Percentiles rank a stretch among this genome's conserved stretches.
phyloP scores from a whole-genome alignment of 1,140 invertebrate species.

The Cydia amplana region DNA sequence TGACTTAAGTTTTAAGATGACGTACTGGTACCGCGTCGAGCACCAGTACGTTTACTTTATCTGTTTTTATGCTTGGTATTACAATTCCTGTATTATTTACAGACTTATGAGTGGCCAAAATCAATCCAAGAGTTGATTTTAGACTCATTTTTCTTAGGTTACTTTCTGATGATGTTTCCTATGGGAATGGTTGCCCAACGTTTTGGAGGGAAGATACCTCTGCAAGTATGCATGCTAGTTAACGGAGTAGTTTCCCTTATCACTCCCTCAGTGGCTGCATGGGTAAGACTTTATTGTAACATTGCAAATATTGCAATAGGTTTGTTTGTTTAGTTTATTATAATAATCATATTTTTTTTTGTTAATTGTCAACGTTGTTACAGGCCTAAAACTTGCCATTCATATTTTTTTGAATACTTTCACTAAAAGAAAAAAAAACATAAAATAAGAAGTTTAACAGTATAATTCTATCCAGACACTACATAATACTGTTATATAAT shows the following conservation, averaged over 20 bases:
- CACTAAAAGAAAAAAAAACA: no score
- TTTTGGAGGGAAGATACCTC: slow-evolving; percentile 17
- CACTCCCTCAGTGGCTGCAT: neutral
- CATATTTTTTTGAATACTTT: no score
- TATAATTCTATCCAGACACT: no score
- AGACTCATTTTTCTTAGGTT: slow-evolving; percentile 7
- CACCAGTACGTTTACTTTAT: no score
- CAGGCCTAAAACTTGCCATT: no score
- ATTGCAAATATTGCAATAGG: neutral
- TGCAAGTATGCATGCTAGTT: slow-evolving; percentile 5
- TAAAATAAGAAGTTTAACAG: no score
- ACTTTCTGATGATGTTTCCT: slow-evolving; percentile 13
- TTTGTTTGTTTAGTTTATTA: no score
- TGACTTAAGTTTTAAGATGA: no score
- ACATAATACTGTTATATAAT: no score
- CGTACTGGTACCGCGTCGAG: no score
- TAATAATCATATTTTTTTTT: no score
- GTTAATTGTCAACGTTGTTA: no score
- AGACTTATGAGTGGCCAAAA: slow-evolving; percentile 19
- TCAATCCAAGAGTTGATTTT: slow-evolving; percentile 18
- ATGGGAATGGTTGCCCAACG: slow-evolving; percentile 1
- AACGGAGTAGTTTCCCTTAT: neutral
- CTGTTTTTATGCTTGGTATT: neutral
- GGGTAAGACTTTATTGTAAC: neutral
- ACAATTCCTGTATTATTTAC: neutral